phyloP scores from a whole-genome alignment of 64 coral and sea anemone species.

The Trachythela sp. region DNA sequence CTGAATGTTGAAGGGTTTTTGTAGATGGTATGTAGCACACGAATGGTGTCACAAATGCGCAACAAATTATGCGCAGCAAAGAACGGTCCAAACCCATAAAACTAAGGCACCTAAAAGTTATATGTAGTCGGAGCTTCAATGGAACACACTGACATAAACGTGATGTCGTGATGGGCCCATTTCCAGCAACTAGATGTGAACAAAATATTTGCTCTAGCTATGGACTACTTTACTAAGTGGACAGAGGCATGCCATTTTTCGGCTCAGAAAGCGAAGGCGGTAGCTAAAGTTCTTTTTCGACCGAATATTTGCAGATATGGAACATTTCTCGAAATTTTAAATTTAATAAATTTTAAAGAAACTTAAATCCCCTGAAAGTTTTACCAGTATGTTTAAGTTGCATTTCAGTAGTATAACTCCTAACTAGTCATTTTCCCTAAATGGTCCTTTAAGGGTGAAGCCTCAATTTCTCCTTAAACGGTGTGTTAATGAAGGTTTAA shows the following conservation, averaged over 20 bases:
- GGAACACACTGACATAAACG: not conserved
- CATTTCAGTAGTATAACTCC: too few relatives aligned
- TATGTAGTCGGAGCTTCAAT: not conserved
- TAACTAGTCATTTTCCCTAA: too few relatives aligned
- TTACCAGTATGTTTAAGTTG: too few relatives aligned
- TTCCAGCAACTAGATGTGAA: not conserved
- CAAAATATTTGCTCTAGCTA: not conserved
- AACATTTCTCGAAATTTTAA: not conserved
- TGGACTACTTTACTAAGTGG: constrained; percentile 47
- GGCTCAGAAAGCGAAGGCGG: constrained; percentile 14
- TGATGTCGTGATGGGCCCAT: not conserved
- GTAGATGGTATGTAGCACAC: not conserved
- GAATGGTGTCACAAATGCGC: too few relatives aligned
- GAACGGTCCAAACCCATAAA: too few relatives aligned
- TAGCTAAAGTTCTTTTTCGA: not conserved
- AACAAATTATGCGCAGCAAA: too few relatives aligned
- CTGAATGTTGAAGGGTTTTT: not conserved
- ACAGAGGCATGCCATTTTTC: not conserved
- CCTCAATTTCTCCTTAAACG: too few relatives aligned
- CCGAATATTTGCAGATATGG: not conserved
- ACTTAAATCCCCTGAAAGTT: too few relatives aligned
- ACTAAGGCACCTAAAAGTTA: too few relatives aligned
- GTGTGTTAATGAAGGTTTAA: constrained; percentile 51
- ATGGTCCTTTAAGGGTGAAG: too few relatives aligned
- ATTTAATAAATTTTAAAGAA: too few relatives aligned